These are phyloP conservation scores for Zaprionus obscuricornis DNA, from an alignment of 2,888 invertebrate genomes.

Conservation along the genomic window DNA sequence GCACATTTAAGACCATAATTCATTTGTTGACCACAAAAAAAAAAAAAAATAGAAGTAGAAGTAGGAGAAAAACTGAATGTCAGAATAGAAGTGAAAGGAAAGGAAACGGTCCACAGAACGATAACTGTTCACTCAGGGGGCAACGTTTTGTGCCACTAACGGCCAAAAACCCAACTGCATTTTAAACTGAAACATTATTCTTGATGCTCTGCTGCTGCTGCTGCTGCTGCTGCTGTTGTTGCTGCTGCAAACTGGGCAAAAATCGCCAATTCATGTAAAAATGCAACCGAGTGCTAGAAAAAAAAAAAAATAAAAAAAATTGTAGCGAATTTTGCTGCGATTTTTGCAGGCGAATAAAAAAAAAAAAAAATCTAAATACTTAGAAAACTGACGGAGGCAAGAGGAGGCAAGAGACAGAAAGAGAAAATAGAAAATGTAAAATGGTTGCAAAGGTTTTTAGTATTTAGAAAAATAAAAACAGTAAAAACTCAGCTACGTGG, in stretches of 20 bases:
- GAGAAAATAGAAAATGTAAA: constrained; percentile 1
- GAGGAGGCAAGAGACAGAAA: not conserved
- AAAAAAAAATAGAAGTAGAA: too few species aligned
- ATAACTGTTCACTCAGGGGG: constrained; percentile 52
- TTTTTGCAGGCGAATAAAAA: constrained; percentile 41
- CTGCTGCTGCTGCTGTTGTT: not conserved
- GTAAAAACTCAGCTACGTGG: constrained; percentile 13
- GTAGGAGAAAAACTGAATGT: too few species aligned
- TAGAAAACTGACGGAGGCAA: constrained; percentile 4
- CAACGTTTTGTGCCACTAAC: constrained; percentile 33
- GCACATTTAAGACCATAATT: constrained; percentile 28
- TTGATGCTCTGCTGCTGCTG: constrained; percentile 21
- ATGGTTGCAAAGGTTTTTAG: too few species aligned
- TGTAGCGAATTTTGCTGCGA: constrained; percentile 28
- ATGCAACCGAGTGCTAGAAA: constrained; percentile 31
- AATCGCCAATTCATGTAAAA: constrained; percentile 69
- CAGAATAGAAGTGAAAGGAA: not conserved
- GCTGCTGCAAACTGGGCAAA: constrained; percentile 24
- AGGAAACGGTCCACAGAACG: constrained; percentile 7
- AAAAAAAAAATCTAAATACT: constrained; percentile 65
- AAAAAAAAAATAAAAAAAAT: constrained; percentile 1
- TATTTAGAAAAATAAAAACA: too few species aligned
- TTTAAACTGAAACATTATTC: constrained; percentile 49
- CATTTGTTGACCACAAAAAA: constrained; percentile 32
- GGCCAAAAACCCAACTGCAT: constrained; percentile 30